Evolutionary conservation across 1,140 invertebrate species (phyloP).

Genomic region (Apis mellifera): Amel_HAv3.1 CM009940.2:11397501-11398000

Average conservation of each 20-base stretch:
- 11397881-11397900: background rate
- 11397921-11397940: conserved; percentile 64
- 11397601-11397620: too few relatives aligned
- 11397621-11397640: too few relatives aligned
- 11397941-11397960: conserved; percentile 44
- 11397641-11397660: background rate
- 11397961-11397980: background rate
- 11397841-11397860: conserved; percentile 62
- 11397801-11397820: conserved; percentile 47
- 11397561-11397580: too few relatives aligned
- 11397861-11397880: conserved; percentile 52
- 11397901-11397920: background rate
- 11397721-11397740: background rate
- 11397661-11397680: background rate
- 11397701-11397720: background rate
- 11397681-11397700: conserved; percentile 3
- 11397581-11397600: too few relatives aligned
- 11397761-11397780: conserved; percentile 33
- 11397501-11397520: too few relatives aligned
- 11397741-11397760: conserved; percentile 28
- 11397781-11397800: conserved; percentile 39
- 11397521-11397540: too few relatives aligned
- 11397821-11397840: conserved; percentile 38
- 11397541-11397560: too few relatives aligned
- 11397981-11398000: background rate